Evolutionary conservation across 2,797 vertebrate genomes (phyloP).

Genomic region (Falco peregrinus): DNA sequence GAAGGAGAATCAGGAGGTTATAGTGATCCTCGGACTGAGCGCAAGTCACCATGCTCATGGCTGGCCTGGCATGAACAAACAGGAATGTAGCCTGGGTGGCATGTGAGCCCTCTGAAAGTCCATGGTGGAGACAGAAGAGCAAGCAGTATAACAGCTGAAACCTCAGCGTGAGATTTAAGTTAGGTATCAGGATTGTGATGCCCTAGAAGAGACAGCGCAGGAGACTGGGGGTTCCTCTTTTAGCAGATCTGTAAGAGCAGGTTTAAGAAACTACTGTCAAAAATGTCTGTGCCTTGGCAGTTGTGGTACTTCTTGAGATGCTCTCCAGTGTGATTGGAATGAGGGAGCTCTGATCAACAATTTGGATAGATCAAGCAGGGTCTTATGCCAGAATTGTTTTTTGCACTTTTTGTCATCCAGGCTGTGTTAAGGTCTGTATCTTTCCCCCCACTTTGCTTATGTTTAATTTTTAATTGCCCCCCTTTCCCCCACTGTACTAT

Average conservation of each 20-base stretch:
- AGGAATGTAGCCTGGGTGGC: background rate
- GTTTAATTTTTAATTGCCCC: background rate
- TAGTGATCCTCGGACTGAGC: background rate
- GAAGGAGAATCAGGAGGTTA: background rate
- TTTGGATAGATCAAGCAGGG: background rate
- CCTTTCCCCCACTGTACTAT: background rate
- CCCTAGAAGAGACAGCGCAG: background rate
- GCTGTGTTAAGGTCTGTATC: background rate
- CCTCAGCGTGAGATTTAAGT: background rate
- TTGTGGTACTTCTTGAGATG: background rate
- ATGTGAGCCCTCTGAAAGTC: background rate
- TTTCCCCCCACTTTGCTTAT: background rate
- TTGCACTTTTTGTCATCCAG: background rate
- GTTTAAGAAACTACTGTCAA: background rate
- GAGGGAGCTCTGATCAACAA: background rate
- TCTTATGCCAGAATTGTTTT: background rate
- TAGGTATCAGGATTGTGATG: background rate
- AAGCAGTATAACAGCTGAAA: background rate
- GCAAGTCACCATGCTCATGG: background rate
- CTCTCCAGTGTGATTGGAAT: background rate
- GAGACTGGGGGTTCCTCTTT: background rate
- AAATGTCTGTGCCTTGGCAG: background rate
- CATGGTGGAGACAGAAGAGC: background rate
- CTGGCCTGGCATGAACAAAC: background rate
- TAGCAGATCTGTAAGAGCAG: background rate